Evolutionary conservation across 2,888 invertebrate genomes (phyloP), one percentile per base, ranked within the genome.

Genomic region (Spicauda simplicius): DNA sequence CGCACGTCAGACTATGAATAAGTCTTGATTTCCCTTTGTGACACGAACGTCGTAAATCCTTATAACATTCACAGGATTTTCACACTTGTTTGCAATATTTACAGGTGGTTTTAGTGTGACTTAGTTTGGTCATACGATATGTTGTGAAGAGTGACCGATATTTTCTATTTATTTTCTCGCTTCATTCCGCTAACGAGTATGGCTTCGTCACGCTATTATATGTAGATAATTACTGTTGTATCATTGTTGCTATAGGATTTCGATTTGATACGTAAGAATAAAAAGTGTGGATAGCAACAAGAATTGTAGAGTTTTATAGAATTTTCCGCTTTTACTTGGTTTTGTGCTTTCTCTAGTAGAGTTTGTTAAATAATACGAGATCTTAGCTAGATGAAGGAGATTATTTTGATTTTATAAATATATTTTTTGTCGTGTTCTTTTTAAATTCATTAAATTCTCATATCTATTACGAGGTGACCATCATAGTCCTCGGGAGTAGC

Each of bases 1-100:
- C 33, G 45, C 53, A 53, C 65, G 65, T 65, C 59, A 58, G 53
- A 59, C 64, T 65, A 65, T 59, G 58, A 65, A 65, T 65, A 65
- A 59, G 58, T 65, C 65, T 58, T 57, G 10, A 18, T 54, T 53
- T 19, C 41, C 25, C 10, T 57, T 25, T 8, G 18, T 16, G 1
- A 41, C 11, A 18, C 7, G 3, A 59, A 58, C 14, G 53, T 5
- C 45, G 14, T 45, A 65, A 12, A 19, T 20, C 4, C 7, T 6
- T 6, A 7, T 16, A 8, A 18, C 1, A 1, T 37, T 48, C 19
- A 66, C 2, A 18, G 45, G 8, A 55, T 33, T 30, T 0, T 60
- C 12, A 25, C 11, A 45, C 20, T 60, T 60, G 60, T 6, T 12
- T 8, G 1, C 2, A 0, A 14, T 48, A 4, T 45, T 25, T 60